Base-by-base conservation (phyloP, 2,113 vertebrate genomes). In the Reinhardtius hippoglossoides region DNA sequence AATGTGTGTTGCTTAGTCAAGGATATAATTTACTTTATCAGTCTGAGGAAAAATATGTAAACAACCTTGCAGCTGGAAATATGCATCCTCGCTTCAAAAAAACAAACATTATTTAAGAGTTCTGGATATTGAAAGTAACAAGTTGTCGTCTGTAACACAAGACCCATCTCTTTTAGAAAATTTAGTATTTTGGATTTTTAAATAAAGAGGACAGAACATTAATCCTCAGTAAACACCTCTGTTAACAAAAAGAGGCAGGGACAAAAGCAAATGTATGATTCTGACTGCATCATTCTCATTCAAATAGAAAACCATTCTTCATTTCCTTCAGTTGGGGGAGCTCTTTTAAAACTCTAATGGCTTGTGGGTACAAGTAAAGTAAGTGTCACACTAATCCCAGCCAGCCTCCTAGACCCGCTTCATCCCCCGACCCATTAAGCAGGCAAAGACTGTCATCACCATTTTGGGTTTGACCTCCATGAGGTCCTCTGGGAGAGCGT, bases 391-490 rank as follows among this genome's bases (percentile, higher is more conserved):
- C 84, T 76, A 64, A 78, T 70, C 50, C 40, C 40, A 61, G 67
- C 37, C 46, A 72, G 42, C 67, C 27, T 40, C 71, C 94, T 96
- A 98, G 74, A 93, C 95, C 82, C 92, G 88, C 90, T 99, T 98
- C 97, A 99, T 96, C 71, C 97, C 97, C 83, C 97, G 92, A 69
- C 97, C 98, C 98, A 99, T 99, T 95, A 99, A 93, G 90, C 98
- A 99, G 21, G 97, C 97, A 78, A 99, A 99, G 84, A 99, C 96
- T 0, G 97, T 99, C 98, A 99, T 97, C 89, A 99, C 98, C 97
- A 99, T 98, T 94, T 99, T 99, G 73, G 96, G 96, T 82, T 98
- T 99, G 81, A 99, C 97, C 88, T 99, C 97, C 83, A 98, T 95
- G 0, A 99, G 96, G 83, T 99, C 98, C 44, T 99, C 97, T 0